A percentile compares a stretch with the other conserved stretches of the same genome.
Conservation (phyloP, 1,140 invertebrate species). For the Aphelenchoides besseyi region DNA sequence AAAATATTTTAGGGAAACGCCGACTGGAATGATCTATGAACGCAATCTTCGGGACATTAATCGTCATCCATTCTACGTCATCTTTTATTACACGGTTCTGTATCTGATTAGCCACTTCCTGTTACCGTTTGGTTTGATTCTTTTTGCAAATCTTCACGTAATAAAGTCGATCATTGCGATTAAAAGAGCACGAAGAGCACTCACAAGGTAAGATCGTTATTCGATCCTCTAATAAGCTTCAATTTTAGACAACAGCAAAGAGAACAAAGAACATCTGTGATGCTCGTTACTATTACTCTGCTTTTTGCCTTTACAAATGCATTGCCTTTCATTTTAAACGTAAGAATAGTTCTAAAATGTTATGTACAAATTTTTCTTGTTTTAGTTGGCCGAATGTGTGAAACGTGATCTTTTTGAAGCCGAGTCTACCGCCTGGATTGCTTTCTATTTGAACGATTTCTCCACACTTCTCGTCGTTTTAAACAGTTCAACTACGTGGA, state of each 20-base stretch:
- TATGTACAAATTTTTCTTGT: no score
- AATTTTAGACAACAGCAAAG: no score
- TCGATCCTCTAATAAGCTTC: no score
- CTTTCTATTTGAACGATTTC: constrained; percentile 56
- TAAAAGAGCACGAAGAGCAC: constrained; percentile 37
- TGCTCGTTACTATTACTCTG: constrained; percentile 57
- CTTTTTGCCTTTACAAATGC: constrained; percentile 56
- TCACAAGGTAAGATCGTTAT: constrained; percentile 54
- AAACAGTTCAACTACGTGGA: constrained; percentile 42
- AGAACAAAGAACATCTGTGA: no score
- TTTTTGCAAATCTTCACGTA: constrained; percentile 54
- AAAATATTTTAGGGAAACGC: constrained; percentile 20
- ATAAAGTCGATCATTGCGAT: constrained; percentile 47
- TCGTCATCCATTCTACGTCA: constrained; percentile 41
- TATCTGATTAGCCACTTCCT: constrained; percentile 59
- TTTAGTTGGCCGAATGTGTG: constrained; percentile 55
- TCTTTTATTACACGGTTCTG: constrained; percentile 53
- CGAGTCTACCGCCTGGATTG: constrained; percentile 45
- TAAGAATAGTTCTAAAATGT: background rate
- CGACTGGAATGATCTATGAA: constrained; percentile 38
- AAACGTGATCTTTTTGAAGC: constrained; percentile 49
- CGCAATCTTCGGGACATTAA: constrained; percentile 46
- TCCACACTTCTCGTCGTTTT: constrained; percentile 54
- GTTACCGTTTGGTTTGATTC: constrained; percentile 50
- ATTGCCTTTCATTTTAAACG: constrained; percentile 48